Base-by-base conservation (phyloP, 2,113 vertebrate genomes). In the Poeciliopsis retropinna region DNA sequence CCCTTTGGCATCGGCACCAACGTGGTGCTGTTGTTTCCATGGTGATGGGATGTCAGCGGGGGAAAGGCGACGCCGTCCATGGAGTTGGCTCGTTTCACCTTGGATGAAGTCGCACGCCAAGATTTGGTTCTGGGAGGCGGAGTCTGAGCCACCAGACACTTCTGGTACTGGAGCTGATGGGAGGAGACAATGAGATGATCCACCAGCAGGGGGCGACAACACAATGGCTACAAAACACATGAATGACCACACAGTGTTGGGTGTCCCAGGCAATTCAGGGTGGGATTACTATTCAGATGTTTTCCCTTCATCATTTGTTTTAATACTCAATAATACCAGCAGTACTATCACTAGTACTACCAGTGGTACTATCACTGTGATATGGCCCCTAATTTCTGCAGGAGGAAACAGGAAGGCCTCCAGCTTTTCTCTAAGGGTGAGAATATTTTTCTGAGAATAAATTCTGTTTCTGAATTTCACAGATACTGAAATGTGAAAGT, bases 161-260 rank as follows among this genome's bases (percentile, higher is more conserved):
- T 97, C 93, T 97, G 97, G 82, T 99, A 99, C 87, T 97, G 97
- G 62, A 97, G 95, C 97, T 99, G 93, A 8, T 30, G 13, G 54
- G 2, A 67, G 19, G 19, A 64, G 7, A 37, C 13, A 10, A 72
- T 12, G 62, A 61, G 13, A 30, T 27, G 4, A 57, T 13, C 17
- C 2, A 29, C 32, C 29, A 64, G 14, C 44, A 37, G 65, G n/a
- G 37, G 65, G 65, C 37, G 17, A n/a, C 65, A 62, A 39, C 34
- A 44, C 3, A 8, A 54, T 22, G 51, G 19, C 51, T 9, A 22
- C 7, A 54, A 54, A 54, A 54, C 51, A 25, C 51, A 8, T 54
- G 51, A 54, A 54, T 51, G 2, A 51, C 19, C 47, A 51, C 51
- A 54, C 22, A 54, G 51, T 54, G 34, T 37, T 37, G 34, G 34